Percentiles rank a stretch among this genome's conserved stretches.
Evolutionary conservation across 2,888 invertebrate genomes (phyloP).

Genomic region (Dione vanillae): DNA sequence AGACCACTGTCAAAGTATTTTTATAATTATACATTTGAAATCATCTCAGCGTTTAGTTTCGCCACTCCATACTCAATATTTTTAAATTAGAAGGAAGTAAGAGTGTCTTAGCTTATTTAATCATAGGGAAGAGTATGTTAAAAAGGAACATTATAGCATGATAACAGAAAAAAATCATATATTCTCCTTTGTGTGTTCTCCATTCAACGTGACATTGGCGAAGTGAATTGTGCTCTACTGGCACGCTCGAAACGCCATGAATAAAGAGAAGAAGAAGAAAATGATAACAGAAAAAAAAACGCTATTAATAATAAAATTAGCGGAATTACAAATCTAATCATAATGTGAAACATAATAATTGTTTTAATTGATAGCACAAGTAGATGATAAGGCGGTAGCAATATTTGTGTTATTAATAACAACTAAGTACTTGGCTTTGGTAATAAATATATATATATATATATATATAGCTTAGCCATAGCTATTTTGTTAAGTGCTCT

Average conservation of each 20-base stretch:
- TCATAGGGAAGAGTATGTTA: too few relatives aligned
- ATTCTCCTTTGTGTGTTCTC: too few relatives aligned
- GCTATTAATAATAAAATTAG: background rate
- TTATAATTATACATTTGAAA: too few relatives aligned
- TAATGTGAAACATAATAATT: conserved; percentile 14
- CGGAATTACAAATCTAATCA: conserved; percentile 4
- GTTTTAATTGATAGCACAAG: conserved; percentile 12
- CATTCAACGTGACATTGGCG: too few relatives aligned
- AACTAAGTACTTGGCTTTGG: background rate
- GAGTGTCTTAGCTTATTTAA: background rate
- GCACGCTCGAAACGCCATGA: too few relatives aligned
- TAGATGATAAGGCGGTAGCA: background rate
- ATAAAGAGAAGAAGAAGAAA: too few relatives aligned
- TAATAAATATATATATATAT: too few relatives aligned
- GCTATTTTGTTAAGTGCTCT: too few relatives aligned
- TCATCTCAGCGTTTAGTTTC: too few relatives aligned
- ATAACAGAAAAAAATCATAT: background rate
- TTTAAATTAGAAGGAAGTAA: background rate
- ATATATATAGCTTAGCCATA: too few relatives aligned
- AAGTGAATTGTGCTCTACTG: too few relatives aligned
- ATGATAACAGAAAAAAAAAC: background rate
- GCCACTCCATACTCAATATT: background rate
- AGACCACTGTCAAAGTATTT: conserved; percentile 93
- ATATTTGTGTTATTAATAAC: background rate
- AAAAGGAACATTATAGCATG: too few relatives aligned